Evolutionary conservation across 30 jellyfish, hydroid and myxozoan genomes (phyloP), one percentile per base, ranked within the genome.

Genomic region (Pseudorhiza aurosa): DNA sequence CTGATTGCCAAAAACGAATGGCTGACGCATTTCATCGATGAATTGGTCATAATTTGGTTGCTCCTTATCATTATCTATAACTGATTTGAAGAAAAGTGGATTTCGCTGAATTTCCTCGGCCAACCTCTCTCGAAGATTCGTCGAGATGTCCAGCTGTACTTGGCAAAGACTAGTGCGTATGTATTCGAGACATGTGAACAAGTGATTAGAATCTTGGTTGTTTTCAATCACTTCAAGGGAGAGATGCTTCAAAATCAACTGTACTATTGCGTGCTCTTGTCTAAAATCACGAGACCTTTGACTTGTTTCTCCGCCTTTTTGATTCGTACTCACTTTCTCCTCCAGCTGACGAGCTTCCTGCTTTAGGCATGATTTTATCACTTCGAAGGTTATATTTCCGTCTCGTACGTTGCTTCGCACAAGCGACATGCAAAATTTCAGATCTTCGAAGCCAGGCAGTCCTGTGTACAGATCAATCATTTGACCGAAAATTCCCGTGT

Each of bases 371-470:
- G 81, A 87, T 57, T 76, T 77, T 55, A 87, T 68, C 49, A 72
- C 49, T 65, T 77, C 93, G 56, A 87, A 77, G 37, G 83, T 76
- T 0, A 87, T 57, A 35, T 60, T 76, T n/a, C 96, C 96, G 57
- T 87, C 96, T 35, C 88, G 82, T n/a, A 67, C 83, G 63, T 87
- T 87, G 49, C 85, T 67, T 0, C 82, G 79, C 11, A 87, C 65
- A 19, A 87, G 83, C 18, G 92, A 77, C 85, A 87, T 77, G 49
- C 92, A 76, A 50, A 87, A 87, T 31, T 77, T 74, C 14, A 87
- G 65, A 65, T 87, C 96, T 3, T 62, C 65, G 75, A 67, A 87
- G 25, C 96, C 96, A 1, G 88, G 93, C 7, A 87, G 85, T 31
- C 96, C 96, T 22, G 78, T 77, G 65, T 87, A 87, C 7, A 82